These are phyloP conservation scores for Pyrgilauda ruficollis DNA, from an alignment of 2,113 vertebrate genomes.

Conservation along the genomic window DNA sequence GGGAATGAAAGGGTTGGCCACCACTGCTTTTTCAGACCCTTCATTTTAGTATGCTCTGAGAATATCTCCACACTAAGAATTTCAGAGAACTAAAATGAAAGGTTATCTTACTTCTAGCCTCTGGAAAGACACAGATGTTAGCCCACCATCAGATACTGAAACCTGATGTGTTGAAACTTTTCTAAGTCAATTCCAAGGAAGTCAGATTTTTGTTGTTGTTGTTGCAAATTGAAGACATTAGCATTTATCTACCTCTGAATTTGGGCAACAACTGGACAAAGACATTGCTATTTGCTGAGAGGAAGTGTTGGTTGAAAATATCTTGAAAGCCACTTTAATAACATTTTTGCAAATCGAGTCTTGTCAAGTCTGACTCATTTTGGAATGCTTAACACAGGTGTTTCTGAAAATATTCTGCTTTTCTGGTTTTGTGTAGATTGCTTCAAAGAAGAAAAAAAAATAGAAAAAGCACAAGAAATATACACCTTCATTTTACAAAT, in stretches of 20 bases:
- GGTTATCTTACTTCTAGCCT: not conserved
- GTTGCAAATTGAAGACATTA: not conserved
- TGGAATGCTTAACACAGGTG: not conserved
- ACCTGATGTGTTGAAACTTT: not conserved
- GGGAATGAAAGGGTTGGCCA: not conserved
- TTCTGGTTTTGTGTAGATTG: not conserved
- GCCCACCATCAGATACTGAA: not conserved
- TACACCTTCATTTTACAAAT: conserved; percentile 34
- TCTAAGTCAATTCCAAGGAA: not conserved
- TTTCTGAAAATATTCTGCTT: conserved; percentile 17
- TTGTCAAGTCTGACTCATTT: not conserved
- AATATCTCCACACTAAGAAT: not conserved
- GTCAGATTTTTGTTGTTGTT: not conserved
- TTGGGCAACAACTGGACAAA: not conserved
- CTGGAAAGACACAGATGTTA: not conserved
- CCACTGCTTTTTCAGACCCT: not conserved
- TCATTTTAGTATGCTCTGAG: not conserved
- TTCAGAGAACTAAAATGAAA: not conserved
- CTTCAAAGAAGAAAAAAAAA: not conserved
- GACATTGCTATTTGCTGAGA: not conserved
- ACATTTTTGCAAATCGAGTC: not conserved
- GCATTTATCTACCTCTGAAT: not conserved
- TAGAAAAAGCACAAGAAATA: not conserved
- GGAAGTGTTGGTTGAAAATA: not conserved
- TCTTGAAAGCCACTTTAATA: not conserved